These are phyloP conservation scores for Tineola bisselliella DNA, from an alignment of 2,888 invertebrate species.

Conservation along the genomic window DNA sequence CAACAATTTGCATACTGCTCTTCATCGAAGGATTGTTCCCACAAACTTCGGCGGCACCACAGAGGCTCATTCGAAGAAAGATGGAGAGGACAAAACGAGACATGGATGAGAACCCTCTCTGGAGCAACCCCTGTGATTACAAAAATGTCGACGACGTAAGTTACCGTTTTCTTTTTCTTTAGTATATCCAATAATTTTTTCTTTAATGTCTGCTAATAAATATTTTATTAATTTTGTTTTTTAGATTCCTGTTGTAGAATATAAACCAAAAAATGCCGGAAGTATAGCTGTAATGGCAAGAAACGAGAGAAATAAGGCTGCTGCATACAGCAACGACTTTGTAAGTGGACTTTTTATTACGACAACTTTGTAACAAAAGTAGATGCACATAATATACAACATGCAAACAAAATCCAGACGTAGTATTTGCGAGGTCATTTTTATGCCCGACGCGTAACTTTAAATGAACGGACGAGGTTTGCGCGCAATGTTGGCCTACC, in stretches of 20 bases:
- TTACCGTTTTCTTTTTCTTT: background rate
- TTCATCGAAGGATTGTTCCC: constrained; percentile 49
- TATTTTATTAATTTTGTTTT: constrained; percentile 23
- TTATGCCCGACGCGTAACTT: constrained; percentile 60
- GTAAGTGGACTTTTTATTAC: constrained; percentile 36
- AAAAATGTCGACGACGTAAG: constrained; percentile 7
- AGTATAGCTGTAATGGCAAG: constrained; percentile 39
- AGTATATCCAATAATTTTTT: background rate
- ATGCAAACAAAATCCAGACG: constrained; percentile 23
- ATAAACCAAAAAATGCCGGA: constrained; percentile 32
- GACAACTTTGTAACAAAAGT: background rate
- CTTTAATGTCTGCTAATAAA: too few relatives aligned
- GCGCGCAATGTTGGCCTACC: constrained; percentile 38
- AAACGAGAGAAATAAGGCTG: constrained; percentile 32
- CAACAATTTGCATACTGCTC: constrained; percentile 53
- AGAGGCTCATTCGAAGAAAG: constrained; percentile 22
- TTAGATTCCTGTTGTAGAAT: constrained; percentile 34
- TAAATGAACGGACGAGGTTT: constrained; percentile 62
- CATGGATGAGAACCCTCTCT: constrained; percentile 35
- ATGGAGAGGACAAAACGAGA: constrained; percentile 32
- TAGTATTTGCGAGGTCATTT: constrained; percentile 46
- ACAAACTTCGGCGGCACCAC: constrained; percentile 49
- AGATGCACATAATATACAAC: background rate
- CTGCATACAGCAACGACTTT: constrained; percentile 43
- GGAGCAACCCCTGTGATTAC: constrained; percentile 56